Base-by-base conservation (phyloP, 2,888 invertebrate species). In the Miltochrista miniata region DNA sequence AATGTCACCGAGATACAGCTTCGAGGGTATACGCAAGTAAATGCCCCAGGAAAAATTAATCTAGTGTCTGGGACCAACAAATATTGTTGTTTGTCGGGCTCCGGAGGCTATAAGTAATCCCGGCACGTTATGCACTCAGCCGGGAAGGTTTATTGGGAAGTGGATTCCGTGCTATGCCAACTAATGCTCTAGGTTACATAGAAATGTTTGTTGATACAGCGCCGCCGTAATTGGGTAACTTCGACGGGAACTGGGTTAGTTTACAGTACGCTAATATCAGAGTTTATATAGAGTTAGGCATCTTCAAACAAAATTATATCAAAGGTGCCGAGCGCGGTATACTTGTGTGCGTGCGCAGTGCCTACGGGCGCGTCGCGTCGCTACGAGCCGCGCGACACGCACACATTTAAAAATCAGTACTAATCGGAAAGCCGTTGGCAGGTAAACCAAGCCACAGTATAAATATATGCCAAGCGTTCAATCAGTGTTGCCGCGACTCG, bases 41-140 rank as follows among this genome's bases (percentile, higher is more conserved):
- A 82, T 76, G 83, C 83, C 83, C 61, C 75, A 72, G 82, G 85
- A 86, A 87, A 88, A 88, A 86, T 85, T 86, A 87, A 88, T 87
- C 84, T 85, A 79, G 80, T 83, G 83, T 81, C 82, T 81, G 79
- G 77, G 74, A 71, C 81, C 80, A 78, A 76, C 86, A 87, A 88
- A 87, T 87, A 87, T 87, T 87, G 83, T 89, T 87, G 87, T 88
- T 87, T 87, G 86, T 76, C 73, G 63, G 63, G 70, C 74, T 77
- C 77, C 77, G 75, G 78, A 66, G 81, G 84, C 83, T 82, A 83
- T 86, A 85, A 86, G 87, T 87, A 89, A 88, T 88, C 87, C 81
- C 79, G 75, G 83, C 84, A 84, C 87, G 85, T 85, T 85, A 87
- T 87, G 83, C 85, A 83, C 84, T 85, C 76, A 68, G 76, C 68